Percentiles rank a stretch among this genome's conserved stretches.
Conservation (phyloP, 2,797 vertebrate genomes). For the Smutsia gigantea region DNA sequence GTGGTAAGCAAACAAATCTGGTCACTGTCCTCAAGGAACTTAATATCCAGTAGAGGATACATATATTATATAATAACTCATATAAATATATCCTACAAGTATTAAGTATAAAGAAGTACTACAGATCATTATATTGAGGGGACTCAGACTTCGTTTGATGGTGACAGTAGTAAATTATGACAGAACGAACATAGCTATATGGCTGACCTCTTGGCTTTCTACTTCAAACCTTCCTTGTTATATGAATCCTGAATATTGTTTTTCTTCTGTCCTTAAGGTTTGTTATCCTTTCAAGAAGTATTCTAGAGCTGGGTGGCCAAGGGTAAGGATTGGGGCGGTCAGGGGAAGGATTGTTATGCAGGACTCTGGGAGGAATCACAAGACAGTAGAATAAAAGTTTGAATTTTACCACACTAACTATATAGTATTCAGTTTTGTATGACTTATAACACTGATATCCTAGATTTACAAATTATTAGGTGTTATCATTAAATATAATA, state of each 20-base stretch:
- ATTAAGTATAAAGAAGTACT: not conserved
- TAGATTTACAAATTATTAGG: not conserved
- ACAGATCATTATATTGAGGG: not conserved
- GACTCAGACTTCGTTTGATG: not conserved
- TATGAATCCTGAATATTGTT: not conserved
- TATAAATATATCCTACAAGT: not conserved
- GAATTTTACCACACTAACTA: not conserved
- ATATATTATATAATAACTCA: not conserved
- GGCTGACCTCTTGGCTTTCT: not conserved
- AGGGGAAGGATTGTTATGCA: not conserved
- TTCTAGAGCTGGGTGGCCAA: not conserved
- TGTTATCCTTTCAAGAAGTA: not conserved
- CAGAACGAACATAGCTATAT: not conserved
- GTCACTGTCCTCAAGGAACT: not conserved
- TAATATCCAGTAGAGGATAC: not conserved
- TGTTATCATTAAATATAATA: conserved; percentile 3
- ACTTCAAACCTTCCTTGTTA: not conserved
- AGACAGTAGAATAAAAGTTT: not conserved
- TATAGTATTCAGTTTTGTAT: not conserved
- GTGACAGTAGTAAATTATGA: not conserved
- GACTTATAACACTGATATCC: not conserved
- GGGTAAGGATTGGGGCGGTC: not conserved
- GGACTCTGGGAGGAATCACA: not conserved
- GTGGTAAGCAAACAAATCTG: not conserved
- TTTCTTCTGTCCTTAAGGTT: not conserved